These are phyloP conservation scores for Oligia fasciuncula DNA, from an alignment of 2,888 invertebrate genomes.

Conservation along the genomic window DNA sequence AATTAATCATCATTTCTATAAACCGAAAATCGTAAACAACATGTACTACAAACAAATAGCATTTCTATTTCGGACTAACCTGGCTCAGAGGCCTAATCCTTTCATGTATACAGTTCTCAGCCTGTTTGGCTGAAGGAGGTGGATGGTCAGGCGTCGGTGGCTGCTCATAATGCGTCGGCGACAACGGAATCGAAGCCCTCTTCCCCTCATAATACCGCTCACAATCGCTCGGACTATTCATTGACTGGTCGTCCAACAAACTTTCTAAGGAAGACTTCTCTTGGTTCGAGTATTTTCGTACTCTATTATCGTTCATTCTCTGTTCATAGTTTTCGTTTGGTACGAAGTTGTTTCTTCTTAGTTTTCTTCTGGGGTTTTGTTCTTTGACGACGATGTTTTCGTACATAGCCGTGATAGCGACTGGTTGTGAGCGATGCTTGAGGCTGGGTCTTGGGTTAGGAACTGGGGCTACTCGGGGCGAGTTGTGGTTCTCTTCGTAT, in stretches of 20 bases:
- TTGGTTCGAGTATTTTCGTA: conserved; percentile 88
- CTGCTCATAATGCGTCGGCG: conserved; percentile 97
- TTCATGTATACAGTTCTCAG: conserved; percentile 96
- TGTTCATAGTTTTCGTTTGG: conserved; percentile 92
- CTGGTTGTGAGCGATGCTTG: conserved; percentile 90
- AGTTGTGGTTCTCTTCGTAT: conserved; percentile 88
- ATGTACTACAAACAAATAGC: conserved; percentile 47
- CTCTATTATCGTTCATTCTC: conserved; percentile 81
- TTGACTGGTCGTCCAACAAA: conserved; percentile 90
- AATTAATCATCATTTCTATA: conserved; percentile 40
- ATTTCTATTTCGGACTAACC: conserved; percentile 91
- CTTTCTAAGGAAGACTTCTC: conserved; percentile 91
- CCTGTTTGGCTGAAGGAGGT: conserved; percentile 96
- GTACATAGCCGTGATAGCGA: conserved; percentile 93
- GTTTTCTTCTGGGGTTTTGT: conserved; percentile 93
- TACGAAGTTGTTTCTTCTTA: conserved; percentile 90
- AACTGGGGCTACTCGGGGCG: conserved; percentile 84
- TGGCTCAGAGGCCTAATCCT: conserved; percentile 96
- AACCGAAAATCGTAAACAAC: conserved; percentile 32
- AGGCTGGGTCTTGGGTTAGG: conserved; percentile 86
- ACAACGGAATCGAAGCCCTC: conserved; percentile 92
- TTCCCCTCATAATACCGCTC: conserved; percentile 84
- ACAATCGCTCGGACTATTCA: conserved; percentile 88
- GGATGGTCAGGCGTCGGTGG: conserved; percentile 98
- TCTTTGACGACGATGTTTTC: conserved; percentile 93